These are phyloP conservation scores for Trissolcus basalis DNA, from an alignment of 1,140 invertebrate species.

Conservation along the genomic window DNA sequence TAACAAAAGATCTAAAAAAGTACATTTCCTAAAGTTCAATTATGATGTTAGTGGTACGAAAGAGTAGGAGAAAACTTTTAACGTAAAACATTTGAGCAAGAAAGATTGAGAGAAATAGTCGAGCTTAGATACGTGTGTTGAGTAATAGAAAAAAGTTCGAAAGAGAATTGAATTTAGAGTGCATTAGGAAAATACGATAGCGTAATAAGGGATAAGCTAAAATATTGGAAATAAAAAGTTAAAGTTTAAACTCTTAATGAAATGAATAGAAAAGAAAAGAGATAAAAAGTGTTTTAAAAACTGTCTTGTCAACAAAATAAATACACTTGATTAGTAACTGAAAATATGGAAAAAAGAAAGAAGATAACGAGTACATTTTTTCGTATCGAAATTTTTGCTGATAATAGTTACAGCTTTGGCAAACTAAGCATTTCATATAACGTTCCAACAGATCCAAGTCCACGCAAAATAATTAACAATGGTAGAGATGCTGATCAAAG, in stretches of 20 bases:
- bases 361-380: not conserved
- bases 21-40: conserved; percentile 21
- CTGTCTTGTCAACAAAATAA: too few relatives aligned
- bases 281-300: too few relatives aligned
- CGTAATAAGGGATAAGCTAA: not conserved
- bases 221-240: not conserved
- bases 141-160: conserved; percentile 37
- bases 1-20: too few relatives aligned
- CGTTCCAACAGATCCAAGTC: not conserved
- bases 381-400: not conserved
- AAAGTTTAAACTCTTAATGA: too few relatives aligned
- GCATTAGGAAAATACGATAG: not conserved
- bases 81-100: conserved; percentile 38
- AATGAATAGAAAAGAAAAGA: too few relatives aligned
- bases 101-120: conserved; percentile 27
- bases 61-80: conserved; percentile 32
- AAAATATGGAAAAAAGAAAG: too few relatives aligned
- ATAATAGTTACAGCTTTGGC: not conserved
- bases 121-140: conserved; percentile 44
- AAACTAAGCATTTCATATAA: not conserved
- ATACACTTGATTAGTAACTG: too few relatives aligned
- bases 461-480: conserved; percentile 35
- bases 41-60: conserved; percentile 16
- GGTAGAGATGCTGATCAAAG: conserved; percentile 11
- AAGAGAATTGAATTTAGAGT: conserved; percentile 52